Conservation (phyloP, 2,888 invertebrate genomes). For the Protophormia terraenovae region DNA sequence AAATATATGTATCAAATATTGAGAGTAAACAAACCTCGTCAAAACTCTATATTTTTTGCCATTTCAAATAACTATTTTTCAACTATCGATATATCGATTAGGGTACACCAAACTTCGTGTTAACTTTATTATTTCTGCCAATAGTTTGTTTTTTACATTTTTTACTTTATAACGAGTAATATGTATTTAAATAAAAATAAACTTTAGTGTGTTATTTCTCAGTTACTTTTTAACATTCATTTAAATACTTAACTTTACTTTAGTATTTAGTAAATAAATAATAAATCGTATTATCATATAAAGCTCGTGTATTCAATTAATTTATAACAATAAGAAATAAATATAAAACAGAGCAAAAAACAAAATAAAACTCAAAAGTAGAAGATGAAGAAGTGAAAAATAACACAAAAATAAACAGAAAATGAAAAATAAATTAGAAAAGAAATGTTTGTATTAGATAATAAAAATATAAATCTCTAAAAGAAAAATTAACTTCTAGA, state of each 20-base stretch:
- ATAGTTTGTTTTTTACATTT: too few species aligned
- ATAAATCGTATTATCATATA: constrained; percentile 76
- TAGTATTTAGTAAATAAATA: constrained; percentile 73
- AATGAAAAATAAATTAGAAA: background rate
- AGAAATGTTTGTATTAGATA: background rate
- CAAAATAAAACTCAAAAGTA: background rate
- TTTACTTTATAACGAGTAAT: background rate
- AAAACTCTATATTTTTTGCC: too few species aligned
- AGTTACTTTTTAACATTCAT: background rate
- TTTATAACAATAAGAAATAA: constrained; percentile 58
- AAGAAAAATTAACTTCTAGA: too few species aligned
- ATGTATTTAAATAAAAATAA: background rate
- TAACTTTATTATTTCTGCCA: too few species aligned
- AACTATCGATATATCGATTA: too few species aligned
- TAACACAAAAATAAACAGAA: background rate
- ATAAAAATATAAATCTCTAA: background rate
- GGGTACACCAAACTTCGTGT: too few species aligned
- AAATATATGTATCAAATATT: too few species aligned
- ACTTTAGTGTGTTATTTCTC: background rate
- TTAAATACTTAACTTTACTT: constrained; percentile 46
- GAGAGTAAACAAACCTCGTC: too few species aligned
- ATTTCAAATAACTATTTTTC: too few species aligned
- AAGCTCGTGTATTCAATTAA: constrained; percentile 75
- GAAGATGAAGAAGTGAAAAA: background rate
- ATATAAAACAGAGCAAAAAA: constrained; percentile 44